Evolutionary conservation across 2,888 invertebrate species (phyloP).

Genomic region (Torymus texanus): DNA sequence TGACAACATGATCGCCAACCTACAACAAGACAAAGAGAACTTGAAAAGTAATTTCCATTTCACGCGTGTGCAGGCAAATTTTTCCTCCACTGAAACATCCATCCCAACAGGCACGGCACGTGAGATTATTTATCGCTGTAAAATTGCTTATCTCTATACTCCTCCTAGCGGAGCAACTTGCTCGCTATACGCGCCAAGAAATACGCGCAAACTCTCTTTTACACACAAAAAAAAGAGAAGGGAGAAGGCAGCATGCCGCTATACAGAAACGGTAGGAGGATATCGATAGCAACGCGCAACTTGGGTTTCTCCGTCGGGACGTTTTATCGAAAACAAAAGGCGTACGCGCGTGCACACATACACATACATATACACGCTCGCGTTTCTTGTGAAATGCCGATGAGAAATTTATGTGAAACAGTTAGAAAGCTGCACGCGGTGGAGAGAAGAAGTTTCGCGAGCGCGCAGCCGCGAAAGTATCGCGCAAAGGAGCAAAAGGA

Average conservation of each 20-base stretch:
- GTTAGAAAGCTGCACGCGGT: slow-evolving; percentile 16
- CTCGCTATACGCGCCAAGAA: not conserved
- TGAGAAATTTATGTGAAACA: slow-evolving; percentile 52
- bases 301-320: slow-evolving; percentile 37
- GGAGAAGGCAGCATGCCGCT: not conserved
- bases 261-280: not conserved
- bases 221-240: not conserved
- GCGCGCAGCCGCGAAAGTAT: not conserved
- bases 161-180: slow-evolving; percentile 8
- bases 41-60: too few relatives aligned
- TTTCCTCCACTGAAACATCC: not conserved
- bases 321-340: slow-evolving; percentile 53
- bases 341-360: not conserved
- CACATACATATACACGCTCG: too few relatives aligned
- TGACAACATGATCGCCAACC: too few relatives aligned
- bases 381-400: slow-evolving; percentile 35
- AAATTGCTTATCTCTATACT: slow-evolving; percentile 30
- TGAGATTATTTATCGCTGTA: slow-evolving; percentile 19
- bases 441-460: too few relatives aligned
- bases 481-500: not conserved
- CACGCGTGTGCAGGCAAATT: not conserved
- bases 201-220: slow-evolving; percentile 20
- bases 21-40: too few relatives aligned
- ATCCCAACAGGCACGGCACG: not conserved
- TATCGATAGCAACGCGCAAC: slow-evolving; percentile 20